Evolutionary conservation across 2,113 vertebrate species (phyloP).

Genomic region (Choloepus hoffmanni): DNA sequence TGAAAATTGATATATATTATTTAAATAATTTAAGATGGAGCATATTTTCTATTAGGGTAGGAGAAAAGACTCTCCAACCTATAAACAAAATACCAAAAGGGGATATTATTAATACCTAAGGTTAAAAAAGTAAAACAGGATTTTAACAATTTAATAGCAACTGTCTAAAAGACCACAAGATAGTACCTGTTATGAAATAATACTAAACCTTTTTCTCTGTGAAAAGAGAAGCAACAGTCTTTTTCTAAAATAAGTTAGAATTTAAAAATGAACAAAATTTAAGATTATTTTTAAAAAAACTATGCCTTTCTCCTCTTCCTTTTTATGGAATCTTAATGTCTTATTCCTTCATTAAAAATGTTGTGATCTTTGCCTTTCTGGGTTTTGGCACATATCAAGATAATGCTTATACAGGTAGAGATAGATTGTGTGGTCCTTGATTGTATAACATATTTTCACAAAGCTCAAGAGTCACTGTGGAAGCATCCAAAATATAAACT

Average conservation of each 20-base stretch:
- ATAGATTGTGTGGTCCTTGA: neutral
- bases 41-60: neutral
- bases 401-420: neutral
- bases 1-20: neutral
- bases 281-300: neutral
- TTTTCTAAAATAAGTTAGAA: neutral
- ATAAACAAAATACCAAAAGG: constrained; percentile 12
- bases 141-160: constrained; percentile 46
- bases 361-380: constrained; percentile 24
- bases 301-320: neutral
- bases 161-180: neutral
- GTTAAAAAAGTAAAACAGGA: constrained; percentile 39
- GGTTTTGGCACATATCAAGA: neutral
- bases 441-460: constrained; percentile 11
- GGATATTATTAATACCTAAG: neutral
- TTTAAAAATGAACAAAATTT: neutral
- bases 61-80: neutral
- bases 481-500: constrained; percentile 8
- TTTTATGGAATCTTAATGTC: neutral
- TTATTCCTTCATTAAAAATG: neutral
- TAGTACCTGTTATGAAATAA: neutral
- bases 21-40: constrained; percentile 53
- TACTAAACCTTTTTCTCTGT: neutral
- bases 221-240: neutral
- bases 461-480: neutral